A percentile compares a stretch with the other conserved stretches of the same genome.
phyloP scores from a whole-genome alignment of 2,888 invertebrate species.

The Rhingia campestris region DNA sequence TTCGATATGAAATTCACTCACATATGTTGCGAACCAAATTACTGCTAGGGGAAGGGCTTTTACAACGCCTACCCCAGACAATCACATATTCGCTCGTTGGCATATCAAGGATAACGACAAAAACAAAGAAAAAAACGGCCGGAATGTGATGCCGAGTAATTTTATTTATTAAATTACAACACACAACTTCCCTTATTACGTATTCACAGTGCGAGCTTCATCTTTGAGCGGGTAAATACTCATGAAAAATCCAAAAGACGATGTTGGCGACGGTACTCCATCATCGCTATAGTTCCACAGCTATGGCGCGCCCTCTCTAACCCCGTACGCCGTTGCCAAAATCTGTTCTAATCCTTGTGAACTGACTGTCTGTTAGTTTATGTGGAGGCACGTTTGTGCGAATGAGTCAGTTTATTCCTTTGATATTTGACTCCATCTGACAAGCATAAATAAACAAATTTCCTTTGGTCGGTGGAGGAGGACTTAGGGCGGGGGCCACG shows the following conservation, averaged over 20 bases:
- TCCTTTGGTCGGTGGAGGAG: background rate
- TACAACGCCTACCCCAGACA: conserved; percentile 32
- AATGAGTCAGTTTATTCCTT: conserved; percentile 67
- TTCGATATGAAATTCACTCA: conserved; percentile 47
- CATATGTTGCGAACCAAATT: conserved; percentile 52
- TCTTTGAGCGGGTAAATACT: conserved; percentile 63
- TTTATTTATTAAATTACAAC: conserved; percentile 67
- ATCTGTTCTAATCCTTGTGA: conserved; percentile 46
- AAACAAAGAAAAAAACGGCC: conserved; percentile 45
- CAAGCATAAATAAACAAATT: conserved; percentile 60
- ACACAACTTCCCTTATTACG: conserved; percentile 57
- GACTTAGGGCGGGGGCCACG: background rate
- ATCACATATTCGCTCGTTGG: conserved; percentile 27
- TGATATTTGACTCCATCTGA: conserved; percentile 68
- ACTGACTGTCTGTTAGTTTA: conserved; percentile 62
- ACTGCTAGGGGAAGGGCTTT: conserved; percentile 1
- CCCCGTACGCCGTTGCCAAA: conserved; percentile 13
- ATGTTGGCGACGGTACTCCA: conserved; percentile 49
- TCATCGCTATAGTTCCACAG: conserved; percentile 36
- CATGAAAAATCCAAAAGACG: conserved; percentile 58
- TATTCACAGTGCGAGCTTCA: conserved; percentile 61
- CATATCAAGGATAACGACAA: conserved; percentile 34
- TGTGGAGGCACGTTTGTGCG: conserved; percentile 65
- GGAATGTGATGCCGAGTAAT: conserved; percentile 60
- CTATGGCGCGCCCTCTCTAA: background rate